Evolutionary conservation across 2,113 vertebrate species (phyloP).

Genomic region (Melanotaenia duboulayi): DNA sequence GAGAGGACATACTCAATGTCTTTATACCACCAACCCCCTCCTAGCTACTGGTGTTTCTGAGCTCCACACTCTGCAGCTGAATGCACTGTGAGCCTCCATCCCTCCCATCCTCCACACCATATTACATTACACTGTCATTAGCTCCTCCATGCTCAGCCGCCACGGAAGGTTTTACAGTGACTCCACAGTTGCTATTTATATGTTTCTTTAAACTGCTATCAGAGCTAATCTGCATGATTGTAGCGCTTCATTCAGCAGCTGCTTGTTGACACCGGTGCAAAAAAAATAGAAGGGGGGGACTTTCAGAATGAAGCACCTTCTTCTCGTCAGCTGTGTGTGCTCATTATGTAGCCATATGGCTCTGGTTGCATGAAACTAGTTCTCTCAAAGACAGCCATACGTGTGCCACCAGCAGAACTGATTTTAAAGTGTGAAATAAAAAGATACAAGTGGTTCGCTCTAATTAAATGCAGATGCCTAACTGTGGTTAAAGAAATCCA

Average conservation of each 20-base stretch:
- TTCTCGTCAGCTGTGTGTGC: neutral
- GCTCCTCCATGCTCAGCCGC: constrained; percentile 33
- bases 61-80: constrained; percentile 54
- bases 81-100: constrained; percentile 22
- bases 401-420: neutral
- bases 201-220: constrained; percentile 19
- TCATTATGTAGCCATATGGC: neutral
- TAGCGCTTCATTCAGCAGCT: constrained; percentile 17
- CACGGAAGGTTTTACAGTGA: constrained; percentile 33
- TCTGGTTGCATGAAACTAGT: neutral
- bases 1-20: constrained; percentile 56
- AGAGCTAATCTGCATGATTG: constrained; percentile 11
- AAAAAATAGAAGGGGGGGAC: neutral
- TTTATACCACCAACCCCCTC: constrained; percentile 17
- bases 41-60: constrained; percentile 12
- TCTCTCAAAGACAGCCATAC: neutral
- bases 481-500: neutral
- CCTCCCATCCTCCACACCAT: constrained; percentile 40
- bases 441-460: neutral
- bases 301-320: constrained; percentile 5
- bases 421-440: neutral
- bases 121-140: constrained; percentile 67
- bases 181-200: constrained; percentile 53
- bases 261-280: neutral
- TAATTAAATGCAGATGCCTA: neutral